Percentiles rank a stretch among this genome's conserved stretches.
phyloP scores from a whole-genome alignment of 2,888 invertebrate genomes.

The Andrena bicolor region DNA sequence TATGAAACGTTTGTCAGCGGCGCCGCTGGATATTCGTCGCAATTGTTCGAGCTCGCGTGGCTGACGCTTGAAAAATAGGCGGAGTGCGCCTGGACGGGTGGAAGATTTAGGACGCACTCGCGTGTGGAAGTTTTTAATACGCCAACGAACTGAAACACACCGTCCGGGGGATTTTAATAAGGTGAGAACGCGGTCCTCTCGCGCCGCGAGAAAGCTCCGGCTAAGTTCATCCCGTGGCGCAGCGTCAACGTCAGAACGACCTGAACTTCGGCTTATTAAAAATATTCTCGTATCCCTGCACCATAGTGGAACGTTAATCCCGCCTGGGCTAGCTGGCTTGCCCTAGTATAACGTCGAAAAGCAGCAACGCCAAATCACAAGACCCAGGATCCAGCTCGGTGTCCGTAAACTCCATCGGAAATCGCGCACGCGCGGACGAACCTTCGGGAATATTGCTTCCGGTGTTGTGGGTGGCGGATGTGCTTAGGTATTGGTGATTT shows the following conservation, averaged over 20 bases:
- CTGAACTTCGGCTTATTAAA: conserved; percentile 57
- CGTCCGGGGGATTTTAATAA: conserved; percentile 56
- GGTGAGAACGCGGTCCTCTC: conserved; percentile 41
- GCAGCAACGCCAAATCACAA: conserved; percentile 14
- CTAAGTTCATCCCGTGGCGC: conserved; percentile 34
- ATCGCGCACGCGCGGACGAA: neutral
- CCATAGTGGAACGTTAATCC: conserved; percentile 12
- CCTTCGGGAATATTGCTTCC: neutral
- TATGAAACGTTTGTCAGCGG: neutral
- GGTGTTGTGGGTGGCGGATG: neutral
- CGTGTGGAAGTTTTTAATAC: conserved; percentile 40
- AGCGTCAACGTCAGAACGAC: conserved; percentile 43
- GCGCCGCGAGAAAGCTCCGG: conserved; percentile 3
- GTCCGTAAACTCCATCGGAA: neutral
- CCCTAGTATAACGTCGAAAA: neutral
- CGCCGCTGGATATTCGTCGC: conserved; percentile 18
- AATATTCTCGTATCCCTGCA: conserved; percentile 36
- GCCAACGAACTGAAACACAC: conserved; percentile 3
- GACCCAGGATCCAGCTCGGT: neutral
- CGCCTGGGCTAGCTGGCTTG: neutral
- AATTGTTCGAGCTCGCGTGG: neutral
- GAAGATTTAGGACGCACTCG: neutral
- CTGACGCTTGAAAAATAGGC: neutral
- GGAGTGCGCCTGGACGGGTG: neutral
- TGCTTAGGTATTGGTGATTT: neutral